Conservation (phyloP, 2,113 vertebrate genomes). For the Gadus chalcogrammus region DNA sequence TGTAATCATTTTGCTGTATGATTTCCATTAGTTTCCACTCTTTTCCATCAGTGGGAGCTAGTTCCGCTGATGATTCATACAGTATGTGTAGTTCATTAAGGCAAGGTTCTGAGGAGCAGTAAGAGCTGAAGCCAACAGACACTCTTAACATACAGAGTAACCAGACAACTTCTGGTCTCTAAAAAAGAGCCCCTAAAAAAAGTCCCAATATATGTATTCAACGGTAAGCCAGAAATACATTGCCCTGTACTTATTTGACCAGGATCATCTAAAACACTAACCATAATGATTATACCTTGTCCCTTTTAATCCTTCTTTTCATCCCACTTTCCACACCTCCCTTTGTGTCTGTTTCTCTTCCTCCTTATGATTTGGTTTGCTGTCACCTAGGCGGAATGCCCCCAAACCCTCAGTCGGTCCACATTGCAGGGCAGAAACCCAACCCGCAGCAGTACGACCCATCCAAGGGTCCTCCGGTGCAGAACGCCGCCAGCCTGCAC, state of each 20-base stretch:
- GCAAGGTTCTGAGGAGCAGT: conserved; percentile 46
- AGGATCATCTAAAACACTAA: not conserved
- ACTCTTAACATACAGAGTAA: conserved; percentile 17
- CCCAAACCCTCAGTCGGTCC: conserved; percentile 73
- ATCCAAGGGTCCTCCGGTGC: conserved; percentile 87
- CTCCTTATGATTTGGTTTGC: conserved; percentile 49
- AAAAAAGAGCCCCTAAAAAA: conserved; percentile 1
- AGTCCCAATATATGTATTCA: conserved; percentile 24
- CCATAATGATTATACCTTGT: too few species aligned
- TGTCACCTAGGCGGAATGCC: conserved; percentile 79
- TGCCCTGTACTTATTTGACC: conserved; percentile 16
- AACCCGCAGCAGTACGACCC: conserved; percentile 85
- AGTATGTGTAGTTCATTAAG: conserved; percentile 57
- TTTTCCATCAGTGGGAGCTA: conserved; percentile 56
- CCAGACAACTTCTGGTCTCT: not conserved
- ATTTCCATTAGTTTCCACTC: conserved; percentile 67
- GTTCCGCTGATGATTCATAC: conserved; percentile 58
- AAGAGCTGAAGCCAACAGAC: conserved; percentile 41
- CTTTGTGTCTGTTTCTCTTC: conserved; percentile 35
- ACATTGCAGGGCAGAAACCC: conserved; percentile 80
- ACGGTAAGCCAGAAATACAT: conserved; percentile 22
- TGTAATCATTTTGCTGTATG: conserved; percentile 72
- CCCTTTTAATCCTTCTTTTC: conserved; percentile 9
- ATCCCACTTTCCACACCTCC: conserved; percentile 41
- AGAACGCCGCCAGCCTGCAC: conserved; percentile 80